Conservation (phyloP, 2,113 vertebrate species). For the Macaca nemestrina region DNA sequence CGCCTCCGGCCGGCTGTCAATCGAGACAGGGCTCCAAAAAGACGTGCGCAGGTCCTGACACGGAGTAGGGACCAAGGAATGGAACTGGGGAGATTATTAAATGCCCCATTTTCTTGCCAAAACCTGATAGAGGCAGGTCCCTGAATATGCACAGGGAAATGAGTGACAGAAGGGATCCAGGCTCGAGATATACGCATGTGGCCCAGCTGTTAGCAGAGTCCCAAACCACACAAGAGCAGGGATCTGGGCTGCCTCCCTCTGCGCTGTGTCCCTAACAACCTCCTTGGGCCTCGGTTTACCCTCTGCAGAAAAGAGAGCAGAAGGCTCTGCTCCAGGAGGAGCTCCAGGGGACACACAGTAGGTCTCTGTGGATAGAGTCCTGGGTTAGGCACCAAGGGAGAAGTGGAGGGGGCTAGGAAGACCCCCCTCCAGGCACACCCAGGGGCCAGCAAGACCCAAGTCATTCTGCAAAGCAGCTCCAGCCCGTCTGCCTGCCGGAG, state of each 20-base stretch:
- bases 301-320: not conserved
- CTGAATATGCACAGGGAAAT: not conserved
- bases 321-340: not conserved
- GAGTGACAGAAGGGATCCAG: too few relatives aligned
- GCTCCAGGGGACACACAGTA: not conserved
- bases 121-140: not conserved
- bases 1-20: too few relatives aligned
- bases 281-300: not conserved
- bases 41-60: fast-evolving
- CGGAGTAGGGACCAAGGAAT: fast-evolving
- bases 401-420: too few relatives aligned
- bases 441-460: not conserved
- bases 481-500: not conserved
- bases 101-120: not conserved
- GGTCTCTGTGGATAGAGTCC: fast-evolving
- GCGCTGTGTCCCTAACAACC: not conserved
- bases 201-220: not conserved
- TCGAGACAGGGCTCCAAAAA: fast-evolving
- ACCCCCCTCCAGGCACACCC: not conserved
- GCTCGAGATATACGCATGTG: not conserved
- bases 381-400: not conserved
- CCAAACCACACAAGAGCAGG: not conserved
- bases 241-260: not conserved
- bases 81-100: not conserved
- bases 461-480: not conserved